phyloP scores from a whole-genome alignment of 2,797 vertebrate genomes.

The Erpetoichthys calabaricus region DNA sequence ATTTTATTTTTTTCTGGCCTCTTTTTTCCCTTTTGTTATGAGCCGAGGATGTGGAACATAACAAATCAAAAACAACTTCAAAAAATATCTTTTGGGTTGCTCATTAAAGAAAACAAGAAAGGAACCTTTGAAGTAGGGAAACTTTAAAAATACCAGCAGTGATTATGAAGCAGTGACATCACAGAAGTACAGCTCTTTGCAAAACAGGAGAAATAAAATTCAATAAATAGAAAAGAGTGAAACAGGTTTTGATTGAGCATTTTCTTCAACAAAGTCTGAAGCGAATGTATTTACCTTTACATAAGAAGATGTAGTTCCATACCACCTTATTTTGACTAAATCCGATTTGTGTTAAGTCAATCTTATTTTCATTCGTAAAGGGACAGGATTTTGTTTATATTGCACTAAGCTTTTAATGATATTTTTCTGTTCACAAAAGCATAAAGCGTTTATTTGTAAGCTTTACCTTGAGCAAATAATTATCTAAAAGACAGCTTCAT shows the following conservation, averaged over 20 bases:
- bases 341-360: too few species aligned
- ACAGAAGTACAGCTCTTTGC: conserved; percentile 27
- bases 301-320: too few species aligned
- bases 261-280: not conserved
- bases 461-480: too few species aligned
- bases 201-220: conserved; percentile 42
- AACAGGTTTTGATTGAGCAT: not conserved
- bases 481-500: too few species aligned
- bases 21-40: conserved; percentile 19
- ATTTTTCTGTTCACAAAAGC: too few species aligned
- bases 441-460: too few species aligned
- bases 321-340: too few species aligned
- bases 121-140: conserved; percentile 31
- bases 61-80: conserved; percentile 15
- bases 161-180: conserved; percentile 34
- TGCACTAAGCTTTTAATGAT: too few species aligned
- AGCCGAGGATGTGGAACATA: conserved; percentile 15
- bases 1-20: conserved; percentile 16
- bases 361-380: too few species aligned
- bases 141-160: conserved; percentile 41
- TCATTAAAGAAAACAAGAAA: conserved; percentile 28
- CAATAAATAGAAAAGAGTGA: conserved; percentile 24
- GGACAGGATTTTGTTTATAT: too few species aligned
- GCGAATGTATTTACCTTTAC: too few species aligned
- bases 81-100: conserved; percentile 3